A percentile compares a stretch with the other conserved stretches of the same genome.
These are phyloP conservation scores for Drosophila mayaguana DNA, from an alignment of 2,888 invertebrate genomes.

Conservation along the genomic window DNA sequence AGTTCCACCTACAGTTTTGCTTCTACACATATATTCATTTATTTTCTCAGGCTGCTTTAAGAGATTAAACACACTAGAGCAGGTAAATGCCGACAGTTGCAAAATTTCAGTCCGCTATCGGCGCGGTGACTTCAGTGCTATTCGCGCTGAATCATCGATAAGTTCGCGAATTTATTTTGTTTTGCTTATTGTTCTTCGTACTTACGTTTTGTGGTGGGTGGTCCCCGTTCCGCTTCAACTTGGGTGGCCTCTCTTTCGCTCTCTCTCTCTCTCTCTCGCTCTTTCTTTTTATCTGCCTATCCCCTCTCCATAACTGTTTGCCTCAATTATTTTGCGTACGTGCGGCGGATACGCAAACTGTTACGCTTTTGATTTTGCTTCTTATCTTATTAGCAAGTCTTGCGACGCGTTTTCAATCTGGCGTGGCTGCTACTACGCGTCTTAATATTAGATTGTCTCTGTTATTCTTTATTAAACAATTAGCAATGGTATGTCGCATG, in stretches of 20 bases:
- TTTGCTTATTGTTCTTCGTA: constrained; percentile 46
- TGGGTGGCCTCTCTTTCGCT: constrained; percentile 47
- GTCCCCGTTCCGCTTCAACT: constrained; percentile 35
- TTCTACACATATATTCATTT: constrained; percentile 32
- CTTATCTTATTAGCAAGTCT: constrained; percentile 51
- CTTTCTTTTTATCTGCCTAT: neutral
- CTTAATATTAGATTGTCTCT: constrained; percentile 29
- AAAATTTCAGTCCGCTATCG: constrained; percentile 27
- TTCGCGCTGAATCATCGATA: constrained; percentile 60
- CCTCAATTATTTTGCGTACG: constrained; percentile 59
- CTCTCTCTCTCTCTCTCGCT: neutral
- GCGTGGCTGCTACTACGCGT: constrained; percentile 6
- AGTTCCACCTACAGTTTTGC: constrained; percentile 51
- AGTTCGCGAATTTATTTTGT: constrained; percentile 43
- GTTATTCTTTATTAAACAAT: constrained; percentile 67
- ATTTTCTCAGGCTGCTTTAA: constrained; percentile 50
- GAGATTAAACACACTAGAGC: constrained; percentile 21
- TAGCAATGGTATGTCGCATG: constrained; percentile 44
- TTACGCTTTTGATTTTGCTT: constrained; percentile 28
- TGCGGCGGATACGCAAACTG: constrained; percentile 57
- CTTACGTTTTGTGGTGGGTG: constrained; percentile 41
- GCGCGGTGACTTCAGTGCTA: constrained; percentile 37
- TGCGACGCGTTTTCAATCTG: constrained; percentile 30
- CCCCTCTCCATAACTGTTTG: neutral
- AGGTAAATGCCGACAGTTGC: neutral